A percentile compares a stretch with the other conserved stretches of the same genome.
These are phyloP conservation scores for Anomalospiza imberbis DNA, from an alignment of 2,797 vertebrate genomes.

Conservation along the genomic window DNA sequence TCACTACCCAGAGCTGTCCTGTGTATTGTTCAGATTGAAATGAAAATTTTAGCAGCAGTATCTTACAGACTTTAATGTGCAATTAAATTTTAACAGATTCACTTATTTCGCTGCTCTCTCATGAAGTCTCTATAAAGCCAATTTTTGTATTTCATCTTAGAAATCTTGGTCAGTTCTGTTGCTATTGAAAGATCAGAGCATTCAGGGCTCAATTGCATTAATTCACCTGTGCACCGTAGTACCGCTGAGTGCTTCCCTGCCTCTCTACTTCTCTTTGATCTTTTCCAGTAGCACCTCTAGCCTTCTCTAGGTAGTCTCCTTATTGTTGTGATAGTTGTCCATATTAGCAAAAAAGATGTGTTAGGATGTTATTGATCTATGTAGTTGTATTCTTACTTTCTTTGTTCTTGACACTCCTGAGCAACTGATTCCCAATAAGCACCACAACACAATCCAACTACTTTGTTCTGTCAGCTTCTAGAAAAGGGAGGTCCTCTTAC, in stretches of 20 bases:
- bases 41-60: background rate
- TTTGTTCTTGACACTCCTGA: background rate
- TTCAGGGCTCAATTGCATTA: background rate
- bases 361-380: background rate
- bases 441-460: background rate
- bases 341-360: background rate
- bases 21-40: background rate
- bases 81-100: background rate
- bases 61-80: background rate
- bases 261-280: background rate
- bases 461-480: background rate
- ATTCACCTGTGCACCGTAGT: rapidly evolving
- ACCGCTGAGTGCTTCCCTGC: background rate
- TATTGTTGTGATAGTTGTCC: background rate
- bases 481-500: background rate
- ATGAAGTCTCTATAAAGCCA: background rate
- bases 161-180: background rate
- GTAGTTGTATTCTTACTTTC: background rate
- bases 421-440: background rate
- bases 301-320: background rate
- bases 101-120: background rate
- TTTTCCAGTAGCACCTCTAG: background rate
- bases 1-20: background rate
- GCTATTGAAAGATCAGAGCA: background rate
- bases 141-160: background rate